Conservation (phyloP, 2,888 invertebrate species). For the Drosophila anceps region DNA sequence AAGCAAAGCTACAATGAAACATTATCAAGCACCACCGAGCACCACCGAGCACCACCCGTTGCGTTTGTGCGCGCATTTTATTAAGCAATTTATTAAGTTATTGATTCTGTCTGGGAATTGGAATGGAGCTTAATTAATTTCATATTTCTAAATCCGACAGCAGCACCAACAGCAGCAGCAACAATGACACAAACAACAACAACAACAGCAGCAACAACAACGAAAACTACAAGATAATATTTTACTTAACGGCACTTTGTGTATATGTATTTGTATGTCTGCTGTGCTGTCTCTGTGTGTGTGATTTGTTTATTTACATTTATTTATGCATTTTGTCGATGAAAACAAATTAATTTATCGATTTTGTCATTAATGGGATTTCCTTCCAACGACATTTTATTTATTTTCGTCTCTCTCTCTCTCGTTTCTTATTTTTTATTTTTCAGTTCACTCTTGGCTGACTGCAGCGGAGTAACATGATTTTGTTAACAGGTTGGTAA, state of each 20-base stretch:
- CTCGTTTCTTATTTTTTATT: constrained; percentile 22
- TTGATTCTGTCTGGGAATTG: constrained; percentile 51
- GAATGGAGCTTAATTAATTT: constrained; percentile 63
- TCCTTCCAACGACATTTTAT: constrained; percentile 50
- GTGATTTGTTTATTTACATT: constrained; percentile 61
- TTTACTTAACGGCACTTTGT: constrained; percentile 66
- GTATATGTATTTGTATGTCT: constrained; percentile 28
- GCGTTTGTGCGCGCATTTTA: constrained; percentile 63
- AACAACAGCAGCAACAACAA: constrained; percentile 21
- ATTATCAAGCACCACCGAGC: background rate
- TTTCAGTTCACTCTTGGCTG: constrained; percentile 12
- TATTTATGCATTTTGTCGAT: constrained; percentile 54
- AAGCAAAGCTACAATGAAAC: background rate
- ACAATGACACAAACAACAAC: constrained; percentile 26
- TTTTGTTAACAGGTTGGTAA: background rate
- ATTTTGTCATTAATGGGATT: constrained; percentile 78
- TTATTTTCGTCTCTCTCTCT: constrained; percentile 14
- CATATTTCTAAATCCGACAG: constrained; percentile 53
- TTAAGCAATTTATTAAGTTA: constrained; percentile 68
- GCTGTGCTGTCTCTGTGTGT: constrained; percentile 15
- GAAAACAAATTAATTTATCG: constrained; percentile 71
- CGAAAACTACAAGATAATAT: constrained; percentile 29
- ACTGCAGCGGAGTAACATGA: background rate
- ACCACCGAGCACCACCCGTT: constrained; percentile 50
- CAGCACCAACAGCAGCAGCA: constrained; percentile 35